phyloP scores from a whole-genome alignment of 35 echinoderm and acorn worm genomes.

The Lytechinus variegatus region DNA sequence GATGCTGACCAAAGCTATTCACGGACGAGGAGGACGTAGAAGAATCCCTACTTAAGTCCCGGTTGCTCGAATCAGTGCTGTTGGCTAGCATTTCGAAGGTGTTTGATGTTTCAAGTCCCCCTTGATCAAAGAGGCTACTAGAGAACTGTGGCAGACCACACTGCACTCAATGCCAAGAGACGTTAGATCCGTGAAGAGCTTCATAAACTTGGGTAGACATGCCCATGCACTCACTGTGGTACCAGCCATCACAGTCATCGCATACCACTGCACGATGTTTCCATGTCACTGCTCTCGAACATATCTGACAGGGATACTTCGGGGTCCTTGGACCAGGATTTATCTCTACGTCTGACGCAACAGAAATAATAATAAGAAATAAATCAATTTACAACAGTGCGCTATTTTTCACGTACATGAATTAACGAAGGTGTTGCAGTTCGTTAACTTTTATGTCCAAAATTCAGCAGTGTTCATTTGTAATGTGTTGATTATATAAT shows the following conservation, averaged over 20 bases:
- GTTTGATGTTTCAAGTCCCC: background rate
- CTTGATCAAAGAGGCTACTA: constrained; percentile 14
- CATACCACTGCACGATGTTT: constrained; percentile 36
- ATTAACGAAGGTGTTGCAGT: too few species aligned
- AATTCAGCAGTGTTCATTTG: too few species aligned
- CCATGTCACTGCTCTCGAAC: background rate
- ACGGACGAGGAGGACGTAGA: background rate
- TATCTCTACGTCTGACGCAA: too few species aligned
- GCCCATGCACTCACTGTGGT: constrained; percentile 60
- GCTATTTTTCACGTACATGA: too few species aligned
- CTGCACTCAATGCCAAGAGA: constrained; percentile 52
- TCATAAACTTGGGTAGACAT: constrained; percentile 59
- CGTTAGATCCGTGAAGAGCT: constrained; percentile 19
- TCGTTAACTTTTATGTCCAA: too few species aligned
- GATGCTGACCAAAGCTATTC: background rate
- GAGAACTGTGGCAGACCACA: constrained; percentile 61
- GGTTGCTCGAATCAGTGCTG: background rate
- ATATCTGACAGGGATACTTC: too few species aligned
- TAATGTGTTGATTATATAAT: too few species aligned
- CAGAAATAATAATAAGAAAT: too few species aligned
- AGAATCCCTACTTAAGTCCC: too few species aligned
- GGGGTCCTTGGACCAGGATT: too few species aligned
- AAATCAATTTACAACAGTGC: too few species aligned
- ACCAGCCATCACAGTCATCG: constrained; percentile 57
- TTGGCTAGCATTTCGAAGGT: background rate